Conservation (phyloP, 2,797 vertebrate species). For the Gobio occitaniae region DNA sequence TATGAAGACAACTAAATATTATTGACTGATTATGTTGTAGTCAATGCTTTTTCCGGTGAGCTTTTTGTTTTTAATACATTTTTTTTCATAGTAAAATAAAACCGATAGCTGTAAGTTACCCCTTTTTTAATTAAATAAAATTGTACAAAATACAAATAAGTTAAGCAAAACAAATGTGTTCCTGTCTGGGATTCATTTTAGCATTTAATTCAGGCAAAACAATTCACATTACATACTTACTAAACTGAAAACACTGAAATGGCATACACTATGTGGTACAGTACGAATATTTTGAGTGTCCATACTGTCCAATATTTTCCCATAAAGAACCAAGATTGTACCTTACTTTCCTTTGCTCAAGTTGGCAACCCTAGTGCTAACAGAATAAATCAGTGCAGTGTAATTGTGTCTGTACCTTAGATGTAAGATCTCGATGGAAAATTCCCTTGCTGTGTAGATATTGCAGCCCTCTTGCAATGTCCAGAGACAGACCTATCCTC, state of each 20-base stretch:
- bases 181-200: not conserved
- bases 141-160: not conserved
- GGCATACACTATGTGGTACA: not conserved
- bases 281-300: not conserved
- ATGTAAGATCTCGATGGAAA: slow-evolving; percentile 89
- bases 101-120: not conserved
- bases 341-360: not conserved
- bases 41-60: not conserved
- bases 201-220: not conserved
- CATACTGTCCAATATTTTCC: not conserved
- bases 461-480: slow-evolving; percentile 82
- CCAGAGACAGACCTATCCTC: slow-evolving; percentile 82
- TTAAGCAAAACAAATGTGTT: not conserved
- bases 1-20: too few species aligned
- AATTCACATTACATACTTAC: not conserved
- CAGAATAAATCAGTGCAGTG: not conserved
- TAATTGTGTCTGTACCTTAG: slow-evolving; percentile 76
- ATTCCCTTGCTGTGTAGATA: slow-evolving; percentile 89
- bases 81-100: not conserved
- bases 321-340: not conserved
- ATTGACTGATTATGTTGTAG: not conserved
- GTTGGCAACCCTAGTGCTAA: not conserved
- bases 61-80: not conserved
- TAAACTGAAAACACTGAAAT: not conserved
- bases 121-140: not conserved